These are phyloP conservation scores for Probosciger aterrimus DNA, from an alignment of 2,113 vertebrate genomes.

Conservation along the genomic window DNA sequence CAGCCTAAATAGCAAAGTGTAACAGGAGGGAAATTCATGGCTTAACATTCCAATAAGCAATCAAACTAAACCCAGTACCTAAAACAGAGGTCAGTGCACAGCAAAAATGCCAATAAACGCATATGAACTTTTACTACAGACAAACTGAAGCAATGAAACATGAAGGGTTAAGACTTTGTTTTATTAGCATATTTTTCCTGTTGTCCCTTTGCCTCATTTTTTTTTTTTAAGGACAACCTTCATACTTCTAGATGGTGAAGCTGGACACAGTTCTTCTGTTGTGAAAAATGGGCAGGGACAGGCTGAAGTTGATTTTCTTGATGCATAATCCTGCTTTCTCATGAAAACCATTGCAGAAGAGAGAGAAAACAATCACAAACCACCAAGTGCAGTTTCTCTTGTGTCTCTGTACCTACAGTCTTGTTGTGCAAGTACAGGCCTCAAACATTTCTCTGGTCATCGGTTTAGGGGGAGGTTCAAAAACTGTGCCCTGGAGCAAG, in stretches of 20 bases:
- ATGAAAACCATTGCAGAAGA: background rate
- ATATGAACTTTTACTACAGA: background rate
- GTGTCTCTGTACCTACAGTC: background rate
- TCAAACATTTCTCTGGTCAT: background rate
- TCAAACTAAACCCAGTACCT: background rate
- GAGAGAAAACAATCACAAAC: background rate
- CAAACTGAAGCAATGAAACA: background rate
- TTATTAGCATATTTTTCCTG: background rate
- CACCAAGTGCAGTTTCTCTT: background rate
- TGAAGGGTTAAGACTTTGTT: background rate
- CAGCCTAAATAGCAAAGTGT: background rate
- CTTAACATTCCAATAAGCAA: fast-evolving
- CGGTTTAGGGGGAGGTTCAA: background rate
- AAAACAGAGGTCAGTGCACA: background rate
- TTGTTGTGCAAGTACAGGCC: background rate
- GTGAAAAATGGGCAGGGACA: background rate
- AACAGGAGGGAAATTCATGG: background rate
- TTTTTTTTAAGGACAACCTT: background rate
- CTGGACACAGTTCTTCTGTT: background rate
- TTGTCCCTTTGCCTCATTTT: background rate
- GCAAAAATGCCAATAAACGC: background rate
- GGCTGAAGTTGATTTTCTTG: background rate
- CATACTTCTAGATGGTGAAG: background rate
- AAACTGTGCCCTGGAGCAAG: background rate
- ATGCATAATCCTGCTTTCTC: background rate